Base-by-base conservation (phyloP, 2,113 vertebrate species). In the Ochotona curzoniae region DNA sequence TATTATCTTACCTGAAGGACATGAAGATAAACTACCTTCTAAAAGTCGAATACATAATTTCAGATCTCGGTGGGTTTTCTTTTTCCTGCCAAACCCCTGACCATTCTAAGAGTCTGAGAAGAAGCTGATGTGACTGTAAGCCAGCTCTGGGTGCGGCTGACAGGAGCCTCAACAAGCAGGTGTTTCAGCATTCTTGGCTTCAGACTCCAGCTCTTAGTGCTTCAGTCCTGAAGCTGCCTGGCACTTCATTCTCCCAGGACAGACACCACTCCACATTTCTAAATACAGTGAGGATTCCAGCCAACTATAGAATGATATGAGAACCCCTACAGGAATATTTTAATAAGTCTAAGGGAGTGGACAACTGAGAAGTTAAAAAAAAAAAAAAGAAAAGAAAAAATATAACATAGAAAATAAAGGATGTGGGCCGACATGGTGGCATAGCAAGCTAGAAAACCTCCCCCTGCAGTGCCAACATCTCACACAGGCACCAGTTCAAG, bases 1-100 rank as follows among this genome's bases (percentile, higher is more conserved):
- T 61, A 89, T 70, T 81, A 71, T 51, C 90, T 87, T 87, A 78
- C 23, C 44, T 91, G 28, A 83, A 85, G 1, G 49, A 83, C 8
- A 71, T 32, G 38, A 94, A 87, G 38, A 91, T 57, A 75, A 75
- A 57, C 44, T 87, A 76, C 54, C 84, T 83, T 71, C 73, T 75
- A 83, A 87, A 83, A 47, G 15, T 3, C 76, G 35, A 93, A 85
- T 63, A 88, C 82, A 86, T 49, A 61, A 84, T 8, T 49, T 47
- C 71, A 44, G 35, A 20, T 88, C 74, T 93, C 83, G 25, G 84
- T 47, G 30, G 73, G 14, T 81, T 47, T 66, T 83, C 23, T 73
- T 86, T 71, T 69, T 93, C 61, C 85, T 90, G 69, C 17, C 5
- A 44, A 57, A 76, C 25, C 86, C 38, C 49, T 30, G 15, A 76